These are phyloP conservation scores for Microtus richardsoni DNA, from an alignment of 2,113 vertebrate species.

Conservation along the genomic window DNA sequence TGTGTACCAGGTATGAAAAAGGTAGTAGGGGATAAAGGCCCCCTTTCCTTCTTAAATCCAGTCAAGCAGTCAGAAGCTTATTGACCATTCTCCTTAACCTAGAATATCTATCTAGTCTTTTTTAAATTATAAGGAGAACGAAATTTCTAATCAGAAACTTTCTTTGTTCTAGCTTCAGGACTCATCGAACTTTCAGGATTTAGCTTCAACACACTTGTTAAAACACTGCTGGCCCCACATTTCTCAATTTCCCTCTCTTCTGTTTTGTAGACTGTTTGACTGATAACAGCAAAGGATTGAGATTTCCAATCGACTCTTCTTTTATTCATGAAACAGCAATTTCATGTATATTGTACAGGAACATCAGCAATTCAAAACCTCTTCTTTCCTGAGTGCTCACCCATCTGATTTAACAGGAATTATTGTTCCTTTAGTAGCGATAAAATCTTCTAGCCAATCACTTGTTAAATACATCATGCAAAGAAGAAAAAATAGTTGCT, in stretches of 20 bases:
- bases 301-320: conserved; percentile 19
- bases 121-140: conserved; percentile 35
- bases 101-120: conserved; percentile 28
- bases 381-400: background rate
- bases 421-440: conserved; percentile 5
- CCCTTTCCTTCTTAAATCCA: conserved; percentile 52
- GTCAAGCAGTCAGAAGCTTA: conserved; percentile 47
- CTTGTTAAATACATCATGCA: conserved; percentile 42
- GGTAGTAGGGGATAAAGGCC: conserved; percentile 23
- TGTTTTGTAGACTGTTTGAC: conserved; percentile 45
- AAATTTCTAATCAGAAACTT: conserved; percentile 42
- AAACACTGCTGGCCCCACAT: background rate
- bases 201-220: conserved; percentile 20
- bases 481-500: conserved; percentile 4
- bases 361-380: background rate
- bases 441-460: background rate
- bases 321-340: conserved; percentile 48
- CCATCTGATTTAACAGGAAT: background rate
- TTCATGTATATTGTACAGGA: background rate
- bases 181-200: conserved; percentile 43
- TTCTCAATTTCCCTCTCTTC: conserved; percentile 24
- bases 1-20: conserved; percentile 48
- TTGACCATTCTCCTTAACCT: conserved; percentile 28
- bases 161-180: conserved; percentile 26
- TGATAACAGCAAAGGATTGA: conserved; percentile 24